Percentiles rank a stretch among this genome's conserved stretches.
These are phyloP conservation scores for Harpalus rufipes DNA, from an alignment of 2,888 invertebrate genomes.

Conservation along the genomic window DNA sequence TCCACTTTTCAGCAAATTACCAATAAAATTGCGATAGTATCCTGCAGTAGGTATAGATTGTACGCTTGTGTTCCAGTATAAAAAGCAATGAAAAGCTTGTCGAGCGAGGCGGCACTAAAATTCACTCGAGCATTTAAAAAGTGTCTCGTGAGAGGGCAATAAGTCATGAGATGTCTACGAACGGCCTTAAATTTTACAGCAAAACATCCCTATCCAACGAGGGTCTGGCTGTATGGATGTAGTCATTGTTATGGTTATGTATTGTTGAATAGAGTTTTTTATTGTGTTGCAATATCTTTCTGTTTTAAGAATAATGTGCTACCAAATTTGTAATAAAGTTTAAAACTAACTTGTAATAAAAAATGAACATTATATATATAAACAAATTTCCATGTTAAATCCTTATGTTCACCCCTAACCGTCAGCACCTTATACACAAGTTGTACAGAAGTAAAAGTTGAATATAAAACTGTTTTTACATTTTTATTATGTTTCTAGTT, in stretches of 20 bases:
- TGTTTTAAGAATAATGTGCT: neutral
- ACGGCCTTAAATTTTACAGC: conserved; percentile 48
- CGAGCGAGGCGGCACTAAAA: conserved; percentile 55
- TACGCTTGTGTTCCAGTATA: neutral
- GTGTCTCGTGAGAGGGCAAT: conserved; percentile 55
- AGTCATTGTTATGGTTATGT: neutral
- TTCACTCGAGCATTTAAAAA: conserved; percentile 60
- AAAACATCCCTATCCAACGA: conserved; percentile 9
- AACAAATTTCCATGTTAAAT: too few species aligned
- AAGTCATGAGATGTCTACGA: conserved; percentile 61
- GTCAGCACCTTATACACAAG: too few species aligned
- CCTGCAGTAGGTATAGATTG: neutral
- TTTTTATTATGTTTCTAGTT: too few species aligned
- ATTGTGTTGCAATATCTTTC: neutral
- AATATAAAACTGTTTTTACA: too few species aligned
- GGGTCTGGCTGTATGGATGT: neutral
- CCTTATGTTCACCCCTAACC: too few species aligned
- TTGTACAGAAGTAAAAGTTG: too few species aligned
- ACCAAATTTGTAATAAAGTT: neutral
- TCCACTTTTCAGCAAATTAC: neutral
- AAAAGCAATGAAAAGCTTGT: conserved; percentile 61
- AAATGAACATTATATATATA: too few species aligned
- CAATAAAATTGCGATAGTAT: neutral
- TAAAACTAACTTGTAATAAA: neutral
- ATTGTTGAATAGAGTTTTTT: neutral